These are phyloP conservation scores for Anarhynchus alexandrinus DNA, from an alignment of 2,113 vertebrate genomes.

Conservation along the genomic window DNA sequence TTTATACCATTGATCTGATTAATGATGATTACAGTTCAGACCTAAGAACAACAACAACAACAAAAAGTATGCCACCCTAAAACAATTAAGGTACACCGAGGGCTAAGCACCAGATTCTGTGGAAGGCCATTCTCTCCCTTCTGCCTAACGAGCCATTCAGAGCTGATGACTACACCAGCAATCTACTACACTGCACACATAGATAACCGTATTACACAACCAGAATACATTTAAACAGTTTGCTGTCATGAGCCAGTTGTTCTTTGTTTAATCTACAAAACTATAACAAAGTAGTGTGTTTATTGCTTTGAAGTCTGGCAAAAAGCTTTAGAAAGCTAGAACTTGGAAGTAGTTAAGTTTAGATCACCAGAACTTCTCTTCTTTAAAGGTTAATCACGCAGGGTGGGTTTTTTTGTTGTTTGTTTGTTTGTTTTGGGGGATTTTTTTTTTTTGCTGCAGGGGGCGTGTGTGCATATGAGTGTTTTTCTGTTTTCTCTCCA, in stretches of 20 bases:
- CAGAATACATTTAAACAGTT: background rate
- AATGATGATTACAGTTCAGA: background rate
- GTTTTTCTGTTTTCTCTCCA: background rate
- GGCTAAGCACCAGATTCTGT: background rate
- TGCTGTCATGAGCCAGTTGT: background rate
- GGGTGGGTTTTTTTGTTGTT: background rate
- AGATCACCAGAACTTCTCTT: background rate
- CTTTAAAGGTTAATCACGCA: background rate
- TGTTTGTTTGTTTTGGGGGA: background rate
- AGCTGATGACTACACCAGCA: background rate
- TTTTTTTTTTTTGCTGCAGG: background rate
- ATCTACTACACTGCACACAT: background rate
- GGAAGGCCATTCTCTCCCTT: background rate
- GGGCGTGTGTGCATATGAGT: background rate
- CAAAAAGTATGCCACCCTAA: background rate
- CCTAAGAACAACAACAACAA: background rate
- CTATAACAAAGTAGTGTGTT: background rate
- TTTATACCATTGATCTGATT: background rate
- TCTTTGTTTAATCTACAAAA: background rate
- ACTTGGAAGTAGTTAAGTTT: background rate
- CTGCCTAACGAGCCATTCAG: accelerated
- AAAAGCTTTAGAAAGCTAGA: background rate
- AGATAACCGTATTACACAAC: background rate
- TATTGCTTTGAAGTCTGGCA: background rate
- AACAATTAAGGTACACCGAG: background rate